Evolutionary conservation across 2,113 vertebrate genomes (phyloP).

Genomic region (Misgurnus anguillicaudatus): DNA sequence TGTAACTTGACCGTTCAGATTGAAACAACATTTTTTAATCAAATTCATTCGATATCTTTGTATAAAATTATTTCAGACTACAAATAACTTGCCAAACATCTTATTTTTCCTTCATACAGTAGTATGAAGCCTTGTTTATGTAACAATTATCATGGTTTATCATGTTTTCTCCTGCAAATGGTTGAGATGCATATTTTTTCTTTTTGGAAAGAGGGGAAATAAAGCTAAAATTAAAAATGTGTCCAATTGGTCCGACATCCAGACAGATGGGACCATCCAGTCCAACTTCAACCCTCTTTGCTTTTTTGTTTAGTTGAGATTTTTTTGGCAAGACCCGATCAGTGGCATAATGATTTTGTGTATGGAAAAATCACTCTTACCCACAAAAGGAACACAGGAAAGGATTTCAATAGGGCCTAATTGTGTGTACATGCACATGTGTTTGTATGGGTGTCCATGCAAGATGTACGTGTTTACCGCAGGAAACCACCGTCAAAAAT

Average conservation of each 20-base stretch:
- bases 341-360: too few relatives aligned
- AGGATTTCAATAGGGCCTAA: constrained; percentile 53
- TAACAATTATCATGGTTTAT: too few relatives aligned
- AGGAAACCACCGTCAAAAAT: neutral
- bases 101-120: too few relatives aligned
- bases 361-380: constrained; percentile 48
- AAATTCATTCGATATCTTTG: too few relatives aligned
- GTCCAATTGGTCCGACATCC: neutral
- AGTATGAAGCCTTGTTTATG: too few relatives aligned
- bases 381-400: constrained; percentile 50
- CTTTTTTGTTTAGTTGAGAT: neutral
- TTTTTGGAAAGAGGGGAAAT: neutral
- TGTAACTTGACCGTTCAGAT: too few relatives aligned
- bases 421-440: constrained; percentile 30
- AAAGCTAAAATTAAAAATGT: neutral
- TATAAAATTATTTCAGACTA: too few relatives aligned
- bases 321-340: constrained; percentile 11
- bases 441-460: constrained; percentile 29
- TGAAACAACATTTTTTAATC: too few relatives aligned
- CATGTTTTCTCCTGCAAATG: too few relatives aligned
- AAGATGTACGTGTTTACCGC: constrained; percentile 24
- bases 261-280: neutral
- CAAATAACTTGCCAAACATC: too few relatives aligned
- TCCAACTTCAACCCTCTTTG: neutral
- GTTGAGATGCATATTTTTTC: too few relatives aligned